Evolutionary conservation across 2,888 invertebrate species (phyloP).

Genomic region (Atherix ibis): DNA sequence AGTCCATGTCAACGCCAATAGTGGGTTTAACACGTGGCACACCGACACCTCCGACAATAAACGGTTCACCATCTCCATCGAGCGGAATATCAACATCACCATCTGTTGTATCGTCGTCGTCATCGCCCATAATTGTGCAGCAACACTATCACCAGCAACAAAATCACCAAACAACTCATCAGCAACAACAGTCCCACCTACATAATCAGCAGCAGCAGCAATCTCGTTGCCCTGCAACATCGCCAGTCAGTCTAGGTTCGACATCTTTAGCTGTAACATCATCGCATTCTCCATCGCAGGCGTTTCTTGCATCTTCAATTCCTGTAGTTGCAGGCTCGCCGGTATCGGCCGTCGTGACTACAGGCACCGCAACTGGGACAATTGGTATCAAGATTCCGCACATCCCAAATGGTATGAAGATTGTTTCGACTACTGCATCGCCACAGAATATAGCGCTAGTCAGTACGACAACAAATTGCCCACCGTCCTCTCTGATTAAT

Average conservation of each 20-base stretch:
- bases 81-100: slow-evolving; percentile 30
- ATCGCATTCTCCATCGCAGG: slow-evolving; percentile 14
- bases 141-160: too few relatives aligned
- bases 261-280: slow-evolving; percentile 12
- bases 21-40: slow-evolving; percentile 19
- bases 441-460: slow-evolving; percentile 1
- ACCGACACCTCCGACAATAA: slow-evolving; percentile 30
- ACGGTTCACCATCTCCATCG: slow-evolving; percentile 29
- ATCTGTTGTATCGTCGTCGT: slow-evolving; percentile 18
- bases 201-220: too few relatives aligned
- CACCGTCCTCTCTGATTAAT: slow-evolving; percentile 8
- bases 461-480: slow-evolving; percentile 1
- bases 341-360: too few relatives aligned
- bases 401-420: slow-evolving; percentile 10
- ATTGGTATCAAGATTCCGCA: slow-evolving; percentile 16
- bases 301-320: slow-evolving; percentile 8
- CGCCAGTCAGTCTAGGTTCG: slow-evolving; percentile 12
- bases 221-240: too few relatives aligned
- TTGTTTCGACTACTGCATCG: slow-evolving; percentile 2
- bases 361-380: slow-evolving; percentile 18
- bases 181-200: not conserved
- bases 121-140: too few relatives aligned
- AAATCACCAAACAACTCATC: not conserved
- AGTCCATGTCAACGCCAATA: slow-evolving; percentile 17
- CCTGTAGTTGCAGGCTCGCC: too few relatives aligned